Evolutionary conservation across 2,888 invertebrate genomes (phyloP).

Genomic region (Morpho helenor): DNA sequence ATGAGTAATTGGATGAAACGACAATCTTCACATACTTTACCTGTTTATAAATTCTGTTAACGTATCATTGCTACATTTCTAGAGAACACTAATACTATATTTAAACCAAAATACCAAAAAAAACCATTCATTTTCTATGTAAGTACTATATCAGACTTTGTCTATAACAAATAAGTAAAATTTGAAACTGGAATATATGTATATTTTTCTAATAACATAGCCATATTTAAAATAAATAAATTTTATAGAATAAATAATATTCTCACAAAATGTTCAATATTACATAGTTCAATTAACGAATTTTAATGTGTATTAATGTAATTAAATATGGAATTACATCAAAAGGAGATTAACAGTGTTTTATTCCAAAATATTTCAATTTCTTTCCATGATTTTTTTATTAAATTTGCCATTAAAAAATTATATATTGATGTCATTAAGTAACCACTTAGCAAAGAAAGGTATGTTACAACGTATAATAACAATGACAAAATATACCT

Average conservation of each 20-base stretch:
- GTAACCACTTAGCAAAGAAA: too few species aligned
- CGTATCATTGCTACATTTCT: conserved; percentile 2
- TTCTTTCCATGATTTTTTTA: too few species aligned
- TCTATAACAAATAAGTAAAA: conserved; percentile 24
- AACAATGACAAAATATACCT: too few species aligned
- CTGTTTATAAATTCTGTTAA: conserved; percentile 4
- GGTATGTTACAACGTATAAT: too few species aligned
- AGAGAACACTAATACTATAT: conserved; percentile 9
- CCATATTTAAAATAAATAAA: conserved; percentile 5
- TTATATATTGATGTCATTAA: too few species aligned
- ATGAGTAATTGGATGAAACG: conserved; percentile 10
- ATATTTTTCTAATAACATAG: conserved; percentile 10
- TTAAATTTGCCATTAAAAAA: too few species aligned
- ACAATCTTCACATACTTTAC: conserved; percentile 6
- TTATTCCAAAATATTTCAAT: too few species aligned
- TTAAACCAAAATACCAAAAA: conserved; percentile 18
- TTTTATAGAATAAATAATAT: not conserved
- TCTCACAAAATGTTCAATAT: not conserved
- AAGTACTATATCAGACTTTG: conserved; percentile 31
- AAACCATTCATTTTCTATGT: conserved; percentile 6
- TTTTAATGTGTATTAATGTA: not conserved
- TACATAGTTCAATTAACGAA: not conserved
- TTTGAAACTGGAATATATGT: conserved; percentile 6
- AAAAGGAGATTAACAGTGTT: too few species aligned
- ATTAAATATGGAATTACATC: too few species aligned